Percentiles rank a stretch among this genome's conserved stretches.
These are phyloP conservation scores for Sesia bembeciformis DNA, from an alignment of 2,888 invertebrate genomes.

Conservation along the genomic window DNA sequence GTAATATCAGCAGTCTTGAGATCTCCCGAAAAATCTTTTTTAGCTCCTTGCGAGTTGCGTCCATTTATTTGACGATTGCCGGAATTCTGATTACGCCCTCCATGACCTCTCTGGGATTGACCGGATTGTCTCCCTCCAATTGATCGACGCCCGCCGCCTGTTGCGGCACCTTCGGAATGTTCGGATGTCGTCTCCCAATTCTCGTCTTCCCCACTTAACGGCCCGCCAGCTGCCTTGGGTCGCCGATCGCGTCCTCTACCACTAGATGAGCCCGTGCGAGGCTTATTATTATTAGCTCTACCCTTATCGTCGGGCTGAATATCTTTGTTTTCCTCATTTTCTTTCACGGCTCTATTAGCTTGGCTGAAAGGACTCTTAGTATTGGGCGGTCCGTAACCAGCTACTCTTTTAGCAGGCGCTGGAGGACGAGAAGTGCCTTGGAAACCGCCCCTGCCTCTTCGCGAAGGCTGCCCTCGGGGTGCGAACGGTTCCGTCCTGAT, in stretches of 20 bases:
- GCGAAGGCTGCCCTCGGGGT: slow-evolving; percentile 91
- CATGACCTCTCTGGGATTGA: slow-evolving; percentile 39
- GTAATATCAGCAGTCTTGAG: slow-evolving; percentile 48
- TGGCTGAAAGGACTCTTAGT: slow-evolving; percentile 84
- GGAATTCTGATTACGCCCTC: slow-evolving; percentile 46
- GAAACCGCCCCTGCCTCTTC: slow-evolving; percentile 84
- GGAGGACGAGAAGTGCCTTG: slow-evolving; percentile 58
- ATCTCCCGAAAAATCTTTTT: slow-evolving; percentile 42
- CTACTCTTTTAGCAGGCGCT: slow-evolving; percentile 76
- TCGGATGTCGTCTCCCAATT: slow-evolving; percentile 90
- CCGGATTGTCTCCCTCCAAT: slow-evolving; percentile 35
- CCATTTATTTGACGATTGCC: slow-evolving; percentile 44
- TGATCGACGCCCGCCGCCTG: slow-evolving; percentile 40
- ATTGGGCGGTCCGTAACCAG: slow-evolving; percentile 87
- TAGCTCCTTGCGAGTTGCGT: slow-evolving; percentile 37
- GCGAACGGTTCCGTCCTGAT: slow-evolving; percentile 83
- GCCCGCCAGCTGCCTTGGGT: slow-evolving; percentile 45
- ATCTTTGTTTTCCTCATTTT: slow-evolving; percentile 53
- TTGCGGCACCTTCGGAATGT: slow-evolving; percentile 78
- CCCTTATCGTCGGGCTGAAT: slow-evolving; percentile 73
- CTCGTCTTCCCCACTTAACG: slow-evolving; percentile 71
- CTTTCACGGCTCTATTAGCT: slow-evolving; percentile 51
- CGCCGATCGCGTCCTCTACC: slow-evolving; percentile 66
- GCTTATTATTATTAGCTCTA: slow-evolving; percentile 78
- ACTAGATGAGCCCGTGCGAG: slow-evolving; percentile 78